These are phyloP conservation scores for Petrophora chlorosata DNA, from an alignment of 2,888 invertebrate species.

Conservation along the genomic window DNA sequence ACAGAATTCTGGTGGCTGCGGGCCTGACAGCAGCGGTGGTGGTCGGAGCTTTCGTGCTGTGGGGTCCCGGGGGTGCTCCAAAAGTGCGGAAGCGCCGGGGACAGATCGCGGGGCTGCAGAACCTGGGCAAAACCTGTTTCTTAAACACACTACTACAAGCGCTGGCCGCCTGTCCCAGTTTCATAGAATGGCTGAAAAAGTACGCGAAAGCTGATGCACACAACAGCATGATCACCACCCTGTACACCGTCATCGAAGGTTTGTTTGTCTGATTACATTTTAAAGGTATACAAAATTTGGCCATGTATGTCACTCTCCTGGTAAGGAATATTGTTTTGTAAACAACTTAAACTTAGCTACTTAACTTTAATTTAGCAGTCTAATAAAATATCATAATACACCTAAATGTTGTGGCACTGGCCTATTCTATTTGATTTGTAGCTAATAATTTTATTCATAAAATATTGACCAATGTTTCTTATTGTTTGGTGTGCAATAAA, in stretches of 20 bases:
- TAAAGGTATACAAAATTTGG: not conserved
- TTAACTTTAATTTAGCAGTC: too few relatives aligned
- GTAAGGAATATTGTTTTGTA: too few relatives aligned
- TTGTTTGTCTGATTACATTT: slow-evolving; percentile 37
- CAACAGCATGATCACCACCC: slow-evolving; percentile 88
- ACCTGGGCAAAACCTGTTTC: slow-evolving; percentile 96
- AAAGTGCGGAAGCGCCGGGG: slow-evolving; percentile 86
- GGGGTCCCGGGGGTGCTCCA: slow-evolving; percentile 89
- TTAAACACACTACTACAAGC: slow-evolving; percentile 96
- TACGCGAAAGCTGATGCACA: slow-evolving; percentile 85
- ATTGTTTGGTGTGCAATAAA: too few relatives aligned
- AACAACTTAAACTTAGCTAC: too few relatives aligned
- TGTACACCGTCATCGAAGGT: slow-evolving; percentile 90
- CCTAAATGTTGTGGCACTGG: too few relatives aligned
- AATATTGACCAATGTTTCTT: too few relatives aligned
- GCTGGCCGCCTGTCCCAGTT: slow-evolving; percentile 92
- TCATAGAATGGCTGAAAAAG: slow-evolving; percentile 91
- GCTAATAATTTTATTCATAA: too few relatives aligned
- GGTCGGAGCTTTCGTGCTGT: slow-evolving; percentile 92
- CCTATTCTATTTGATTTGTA: too few relatives aligned
- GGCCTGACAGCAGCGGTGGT: slow-evolving; percentile 92
- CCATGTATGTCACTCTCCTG: too few relatives aligned
- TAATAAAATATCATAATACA: too few relatives aligned
- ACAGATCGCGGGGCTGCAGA: slow-evolving; percentile 92
- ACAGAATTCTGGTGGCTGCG: slow-evolving; percentile 90